phyloP scores from a whole-genome alignment of 2,797 vertebrate genomes.

The Rachycentron canadum region DNA sequence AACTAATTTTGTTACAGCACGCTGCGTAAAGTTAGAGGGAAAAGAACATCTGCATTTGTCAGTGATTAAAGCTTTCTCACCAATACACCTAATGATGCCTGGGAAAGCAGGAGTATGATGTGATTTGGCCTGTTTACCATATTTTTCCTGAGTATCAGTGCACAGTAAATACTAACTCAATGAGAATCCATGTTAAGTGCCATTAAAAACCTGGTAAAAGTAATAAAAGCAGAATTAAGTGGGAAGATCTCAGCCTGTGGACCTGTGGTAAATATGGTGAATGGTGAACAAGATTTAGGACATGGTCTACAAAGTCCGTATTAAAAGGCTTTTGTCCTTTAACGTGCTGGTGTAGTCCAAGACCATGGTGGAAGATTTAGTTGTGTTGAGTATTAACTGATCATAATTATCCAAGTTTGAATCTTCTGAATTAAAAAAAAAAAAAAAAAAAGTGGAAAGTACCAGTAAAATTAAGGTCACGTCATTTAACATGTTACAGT shows the following conservation, averaged over 20 bases:
- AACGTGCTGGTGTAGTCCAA: background rate
- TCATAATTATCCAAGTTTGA: background rate
- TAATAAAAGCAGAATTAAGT: background rate
- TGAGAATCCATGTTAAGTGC: too few relatives aligned
- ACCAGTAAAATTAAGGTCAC: background rate
- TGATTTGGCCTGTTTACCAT: background rate
- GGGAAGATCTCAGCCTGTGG: background rate
- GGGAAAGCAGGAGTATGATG: background rate
- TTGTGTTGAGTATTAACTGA: background rate
- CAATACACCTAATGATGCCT: background rate
- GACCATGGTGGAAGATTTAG: background rate
- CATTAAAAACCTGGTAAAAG: background rate
- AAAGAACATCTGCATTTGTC: background rate
- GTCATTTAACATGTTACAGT: rapidly evolving
- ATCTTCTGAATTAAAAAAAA: too few relatives aligned
- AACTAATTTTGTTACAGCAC: background rate
- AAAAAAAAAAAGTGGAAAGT: background rate
- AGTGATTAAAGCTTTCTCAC: background rate
- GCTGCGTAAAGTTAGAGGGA: background rate
- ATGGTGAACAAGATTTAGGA: background rate
- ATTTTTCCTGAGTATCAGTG: background rate
- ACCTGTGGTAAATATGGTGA: background rate
- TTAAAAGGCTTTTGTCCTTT: background rate
- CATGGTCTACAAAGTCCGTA: background rate
- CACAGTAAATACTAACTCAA: background rate